phyloP scores from a whole-genome alignment of 1,140 invertebrate species.

The Neodiprion pinetum region DNA sequence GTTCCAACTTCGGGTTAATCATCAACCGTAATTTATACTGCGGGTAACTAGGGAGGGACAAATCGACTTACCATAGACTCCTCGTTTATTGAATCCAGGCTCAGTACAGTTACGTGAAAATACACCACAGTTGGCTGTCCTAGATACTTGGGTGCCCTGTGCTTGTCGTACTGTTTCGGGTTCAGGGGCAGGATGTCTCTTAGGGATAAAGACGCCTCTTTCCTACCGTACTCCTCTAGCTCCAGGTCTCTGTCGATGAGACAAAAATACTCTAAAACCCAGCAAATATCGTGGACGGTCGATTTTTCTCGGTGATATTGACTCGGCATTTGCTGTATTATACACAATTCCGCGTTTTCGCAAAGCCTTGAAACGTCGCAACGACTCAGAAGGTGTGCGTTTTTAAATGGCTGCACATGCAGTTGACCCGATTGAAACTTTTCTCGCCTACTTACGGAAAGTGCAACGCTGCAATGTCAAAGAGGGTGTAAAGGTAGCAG shows the following conservation, averaged over 20 bases:
- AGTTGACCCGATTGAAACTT: neutral
- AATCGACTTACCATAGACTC: constrained; percentile 82
- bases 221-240: constrained; percentile 55
- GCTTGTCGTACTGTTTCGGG: constrained; percentile 88
- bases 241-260: constrained; percentile 50
- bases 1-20: neutral
- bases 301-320: too few species aligned
- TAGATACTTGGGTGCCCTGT: constrained; percentile 82
- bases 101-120: constrained; percentile 88
- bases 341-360: too few species aligned
- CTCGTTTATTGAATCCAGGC: constrained; percentile 88
- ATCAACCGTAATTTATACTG: neutral
- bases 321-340: too few species aligned
- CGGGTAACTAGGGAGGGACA: neutral
- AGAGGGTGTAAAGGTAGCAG: constrained; percentile 58
- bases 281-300: too few species aligned
- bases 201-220: constrained; percentile 68
- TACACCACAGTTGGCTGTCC: constrained; percentile 87
- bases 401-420: neutral
- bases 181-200: constrained; percentile 84
- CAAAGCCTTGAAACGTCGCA: too few species aligned
- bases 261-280: neutral
- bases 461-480: constrained; percentile 55
- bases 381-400: neutral
- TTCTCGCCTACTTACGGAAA: constrained; percentile 56